phyloP scores from a whole-genome alignment of 2,888 invertebrate genomes.

The Xiphydria camelus region DNA sequence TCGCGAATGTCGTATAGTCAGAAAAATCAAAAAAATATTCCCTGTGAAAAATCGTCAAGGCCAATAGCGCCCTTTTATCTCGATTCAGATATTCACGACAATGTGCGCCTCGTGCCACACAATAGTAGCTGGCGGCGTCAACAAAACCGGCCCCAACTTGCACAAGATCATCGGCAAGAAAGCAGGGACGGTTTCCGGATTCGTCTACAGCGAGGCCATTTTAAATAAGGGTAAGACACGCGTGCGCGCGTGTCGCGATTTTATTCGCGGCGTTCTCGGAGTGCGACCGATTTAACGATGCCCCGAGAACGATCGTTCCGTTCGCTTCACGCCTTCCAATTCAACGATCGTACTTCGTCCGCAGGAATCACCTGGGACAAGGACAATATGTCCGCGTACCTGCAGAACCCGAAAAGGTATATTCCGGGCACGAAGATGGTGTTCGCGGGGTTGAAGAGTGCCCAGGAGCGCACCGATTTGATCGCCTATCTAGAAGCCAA shows the following conservation, averaged over 20 bases:
- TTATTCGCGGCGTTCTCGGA: no score
- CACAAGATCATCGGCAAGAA: constrained; percentile 90
- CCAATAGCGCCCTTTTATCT: constrained; percentile 12
- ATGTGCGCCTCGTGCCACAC: constrained; percentile 98
- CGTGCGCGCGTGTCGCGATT: no score
- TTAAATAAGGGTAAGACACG: constrained; percentile 92
- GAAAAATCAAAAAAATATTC: not conserved
- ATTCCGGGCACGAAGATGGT: constrained; percentile 99
- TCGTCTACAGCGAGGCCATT: constrained; percentile 93
- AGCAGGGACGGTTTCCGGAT: constrained; percentile 93
- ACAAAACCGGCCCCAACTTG: constrained; percentile 97
- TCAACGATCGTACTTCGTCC: no score
- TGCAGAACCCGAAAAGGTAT: constrained; percentile 99
- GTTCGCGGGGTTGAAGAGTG: constrained; percentile 96
- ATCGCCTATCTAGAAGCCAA: constrained; percentile 90
- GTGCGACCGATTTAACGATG: no score
- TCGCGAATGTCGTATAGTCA: not conserved
- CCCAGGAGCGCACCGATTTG: constrained; percentile 88
- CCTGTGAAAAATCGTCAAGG: no score
- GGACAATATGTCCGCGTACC: constrained; percentile 92
- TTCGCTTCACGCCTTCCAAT: no score
- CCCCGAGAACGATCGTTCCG: no score
- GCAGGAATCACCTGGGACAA: constrained; percentile 91
- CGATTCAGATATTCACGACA: constrained; percentile 74
- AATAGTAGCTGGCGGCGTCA: constrained; percentile 92